Evolutionary conservation across 2,113 vertebrate genomes (phyloP), one percentile per base, ranked within the genome.

Genomic region (Microtus oregoni): DNA sequence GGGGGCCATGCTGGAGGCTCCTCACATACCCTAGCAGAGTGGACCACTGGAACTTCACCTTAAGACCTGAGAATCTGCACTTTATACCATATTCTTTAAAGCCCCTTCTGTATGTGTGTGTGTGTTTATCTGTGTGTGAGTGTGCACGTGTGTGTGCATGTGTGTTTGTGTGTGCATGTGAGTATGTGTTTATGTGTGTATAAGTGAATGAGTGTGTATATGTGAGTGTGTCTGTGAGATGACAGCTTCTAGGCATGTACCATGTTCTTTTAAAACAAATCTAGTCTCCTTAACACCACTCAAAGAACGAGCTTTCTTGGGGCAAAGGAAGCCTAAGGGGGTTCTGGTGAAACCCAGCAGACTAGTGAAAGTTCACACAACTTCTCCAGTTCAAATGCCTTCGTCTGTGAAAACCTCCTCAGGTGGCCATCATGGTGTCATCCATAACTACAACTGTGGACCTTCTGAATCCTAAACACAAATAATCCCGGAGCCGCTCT

Each of bases 1-100:
- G 35, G 24, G 35, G 35, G 22, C 10, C 1, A 0, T 0, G 24
- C 44, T 3, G 24, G 30, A 24, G n/a, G 2, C 11, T 2, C 52
- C 68, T 41, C 0, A 55, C 4, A 20, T 9, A 47, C n/a, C 5
- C 7, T 7, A 47, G 76, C 47, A 70, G 87, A 11, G 50, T 28
- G 41, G 1, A 5, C 35, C 47, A 24, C 2, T 79, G 15, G 41
- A 28, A 32, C n/a, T 35, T 81, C 32, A 11, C 3, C 10, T 28
- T 44, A 47, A 68, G 61, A 52, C 26, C 13, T 17, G 52, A 61
- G 70, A 28, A 17, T 0, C 55, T n/a, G 47, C 0, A 12, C 14
- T 55, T 44, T 5, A 7, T 2, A 4, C 12, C n/a, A 4, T 2
- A 63, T 19, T 22, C 32, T 55, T 4, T 4, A 26, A 28, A 2